Conservation (phyloP, 2,113 vertebrate species). For the Zosterops pallidus region DNA sequence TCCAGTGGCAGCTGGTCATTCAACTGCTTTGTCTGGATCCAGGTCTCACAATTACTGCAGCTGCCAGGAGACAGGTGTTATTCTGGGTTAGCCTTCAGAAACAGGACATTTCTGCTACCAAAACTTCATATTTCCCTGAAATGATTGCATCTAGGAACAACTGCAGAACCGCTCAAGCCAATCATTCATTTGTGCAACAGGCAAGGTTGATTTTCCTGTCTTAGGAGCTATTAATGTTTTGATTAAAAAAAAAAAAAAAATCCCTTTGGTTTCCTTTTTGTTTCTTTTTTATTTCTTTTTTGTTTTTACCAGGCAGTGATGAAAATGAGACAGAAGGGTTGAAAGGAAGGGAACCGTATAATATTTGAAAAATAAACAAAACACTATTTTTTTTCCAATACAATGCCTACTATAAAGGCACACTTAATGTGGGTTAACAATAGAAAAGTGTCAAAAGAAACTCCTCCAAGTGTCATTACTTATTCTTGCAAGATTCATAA, state of each 20-base stretch:
- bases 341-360: neutral
- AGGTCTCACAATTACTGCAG: accelerated
- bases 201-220: neutral
- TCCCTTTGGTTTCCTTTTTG: neutral
- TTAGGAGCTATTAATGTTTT: neutral
- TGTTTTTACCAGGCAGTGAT: neutral
- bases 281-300: neutral
- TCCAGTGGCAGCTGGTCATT: neutral
- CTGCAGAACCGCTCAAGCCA: neutral
- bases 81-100: neutral
- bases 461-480: neutral
- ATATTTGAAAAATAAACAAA: neutral
- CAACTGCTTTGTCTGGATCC: neutral
- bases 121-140: neutral
- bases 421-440: neutral
- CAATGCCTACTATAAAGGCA: neutral
- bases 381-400: accelerated
- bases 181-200: neutral
- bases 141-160: neutral
- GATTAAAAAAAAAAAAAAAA: too few species aligned
- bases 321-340: neutral
- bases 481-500: neutral
- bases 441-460: neutral
- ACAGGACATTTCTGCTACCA: neutral
- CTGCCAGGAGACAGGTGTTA: neutral